Evolutionary conservation across 2,888 invertebrate genomes (phyloP).

Genomic region (Bembecia ichneumoniformis): DNA sequence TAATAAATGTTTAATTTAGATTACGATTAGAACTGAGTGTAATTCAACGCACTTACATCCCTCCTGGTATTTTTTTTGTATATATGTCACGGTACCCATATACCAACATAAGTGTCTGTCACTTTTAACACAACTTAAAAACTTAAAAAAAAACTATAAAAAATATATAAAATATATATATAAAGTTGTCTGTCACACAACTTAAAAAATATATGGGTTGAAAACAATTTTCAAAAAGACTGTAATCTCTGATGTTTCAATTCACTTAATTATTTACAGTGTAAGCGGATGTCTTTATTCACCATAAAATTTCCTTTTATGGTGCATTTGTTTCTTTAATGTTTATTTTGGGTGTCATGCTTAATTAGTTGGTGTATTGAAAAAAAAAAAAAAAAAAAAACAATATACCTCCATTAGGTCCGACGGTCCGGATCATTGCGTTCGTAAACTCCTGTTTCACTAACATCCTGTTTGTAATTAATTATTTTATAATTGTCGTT

Average conservation of each 20-base stretch:
- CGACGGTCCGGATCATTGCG: slow-evolving; percentile 32
- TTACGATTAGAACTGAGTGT: too few species aligned
- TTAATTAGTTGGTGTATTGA: slow-evolving; percentile 43
- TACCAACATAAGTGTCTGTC: too few species aligned
- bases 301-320: slow-evolving; percentile 35
- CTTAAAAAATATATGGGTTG: too few species aligned
- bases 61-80: too few species aligned
- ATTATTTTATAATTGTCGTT: slow-evolving; percentile 5
- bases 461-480: slow-evolving; percentile 28
- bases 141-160: too few species aligned
- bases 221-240: too few species aligned
- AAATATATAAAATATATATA: too few species aligned
- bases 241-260: neutral
- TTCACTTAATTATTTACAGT: slow-evolving; percentile 22
- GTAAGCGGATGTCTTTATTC: slow-evolving; percentile 39
- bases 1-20: too few species aligned
- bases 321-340: slow-evolving; percentile 23
- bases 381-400: slow-evolving; percentile 19
- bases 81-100: too few species aligned
- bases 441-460: slow-evolving; percentile 15
- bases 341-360: slow-evolving; percentile 39
- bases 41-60: too few species aligned
- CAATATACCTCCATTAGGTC: neutral
- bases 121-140: too few species aligned
- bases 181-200: too few species aligned